Conservation (phyloP, 1,140 invertebrate species). For the Oncopodura yosiiana region DNA sequence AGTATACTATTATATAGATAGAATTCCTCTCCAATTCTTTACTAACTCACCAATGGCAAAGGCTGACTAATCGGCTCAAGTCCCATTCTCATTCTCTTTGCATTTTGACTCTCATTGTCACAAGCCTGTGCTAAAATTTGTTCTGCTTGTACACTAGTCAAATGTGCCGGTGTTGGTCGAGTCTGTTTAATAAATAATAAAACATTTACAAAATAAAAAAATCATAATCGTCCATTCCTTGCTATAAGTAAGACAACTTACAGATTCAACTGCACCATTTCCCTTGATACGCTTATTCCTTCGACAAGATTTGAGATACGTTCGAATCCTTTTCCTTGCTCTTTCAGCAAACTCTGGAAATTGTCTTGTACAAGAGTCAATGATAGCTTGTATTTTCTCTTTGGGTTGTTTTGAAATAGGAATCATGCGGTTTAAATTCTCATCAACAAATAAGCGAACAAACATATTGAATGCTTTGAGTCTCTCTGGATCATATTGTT, state of each 20-base stretch:
- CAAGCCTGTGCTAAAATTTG: constrained; percentile 89
- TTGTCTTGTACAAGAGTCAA: constrained; percentile 90
- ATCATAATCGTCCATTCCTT: too few relatives aligned
- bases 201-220: too few relatives aligned
- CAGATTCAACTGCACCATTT: constrained; percentile 55
- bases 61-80: constrained; percentile 85
- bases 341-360: constrained; percentile 93
- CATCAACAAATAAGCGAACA: constrained; percentile 90
- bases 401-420: constrained; percentile 96
- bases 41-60: too few relatives aligned
- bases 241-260: too few relatives aligned
- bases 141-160: constrained; percentile 91
- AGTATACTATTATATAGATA: too few relatives aligned
- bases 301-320: constrained; percentile 89
- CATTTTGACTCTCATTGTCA: constrained; percentile 93
- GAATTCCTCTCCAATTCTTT: too few relatives aligned
- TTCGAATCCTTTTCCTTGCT: constrained; percentile 84
- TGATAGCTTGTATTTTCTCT: constrained; percentile 94
- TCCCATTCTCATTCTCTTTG: constrained; percentile 88
- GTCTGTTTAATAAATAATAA: too few relatives aligned
- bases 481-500: constrained; percentile 85
- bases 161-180: constrained; percentile 85
- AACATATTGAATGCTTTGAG: constrained; percentile 98
- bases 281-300: constrained; percentile 85
- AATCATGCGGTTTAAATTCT: constrained; percentile 90